These are phyloP conservation scores for Glaucidium brasilianum DNA, from an alignment of 2,113 vertebrate genomes.

Conservation along the genomic window DNA sequence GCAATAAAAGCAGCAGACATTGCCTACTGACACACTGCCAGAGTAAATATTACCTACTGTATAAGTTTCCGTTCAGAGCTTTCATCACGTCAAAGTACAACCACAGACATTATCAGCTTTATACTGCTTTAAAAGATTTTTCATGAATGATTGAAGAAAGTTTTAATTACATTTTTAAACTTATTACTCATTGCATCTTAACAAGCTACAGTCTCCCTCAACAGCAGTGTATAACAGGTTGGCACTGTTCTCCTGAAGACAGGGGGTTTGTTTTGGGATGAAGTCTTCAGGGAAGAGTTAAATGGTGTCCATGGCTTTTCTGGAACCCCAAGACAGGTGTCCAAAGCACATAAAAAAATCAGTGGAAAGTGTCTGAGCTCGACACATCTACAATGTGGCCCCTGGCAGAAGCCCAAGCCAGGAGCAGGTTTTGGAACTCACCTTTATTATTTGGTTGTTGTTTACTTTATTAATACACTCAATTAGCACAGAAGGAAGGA, in stretches of 20 bases:
- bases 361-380: not conserved
- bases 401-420: not conserved
- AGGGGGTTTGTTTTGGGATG: not conserved
- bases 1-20: constrained; percentile 43
- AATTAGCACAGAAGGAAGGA: not conserved
- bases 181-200: not conserved
- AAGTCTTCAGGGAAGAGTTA: not conserved
- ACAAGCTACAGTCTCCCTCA: not conserved
- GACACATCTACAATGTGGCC: not conserved
- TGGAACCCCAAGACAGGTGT: not conserved
- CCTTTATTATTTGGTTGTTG: not conserved
- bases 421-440: not conserved
- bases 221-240: not conserved
- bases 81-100: constrained; percentile 15
- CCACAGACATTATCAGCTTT: not conserved
- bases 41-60: constrained; percentile 49
- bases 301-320: not conserved
- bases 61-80: constrained; percentile 39
- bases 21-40: constrained; percentile 27
- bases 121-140: not conserved
- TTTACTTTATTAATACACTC: not conserved
- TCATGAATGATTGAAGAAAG: not conserved
- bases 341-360: not conserved
- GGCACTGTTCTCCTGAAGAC: not conserved
- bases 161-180: not conserved